Evolutionary conservation across 2,797 vertebrate species (phyloP), one percentile per base, ranked within the genome.

Genomic region (Ataeniobius toweri): DNA sequence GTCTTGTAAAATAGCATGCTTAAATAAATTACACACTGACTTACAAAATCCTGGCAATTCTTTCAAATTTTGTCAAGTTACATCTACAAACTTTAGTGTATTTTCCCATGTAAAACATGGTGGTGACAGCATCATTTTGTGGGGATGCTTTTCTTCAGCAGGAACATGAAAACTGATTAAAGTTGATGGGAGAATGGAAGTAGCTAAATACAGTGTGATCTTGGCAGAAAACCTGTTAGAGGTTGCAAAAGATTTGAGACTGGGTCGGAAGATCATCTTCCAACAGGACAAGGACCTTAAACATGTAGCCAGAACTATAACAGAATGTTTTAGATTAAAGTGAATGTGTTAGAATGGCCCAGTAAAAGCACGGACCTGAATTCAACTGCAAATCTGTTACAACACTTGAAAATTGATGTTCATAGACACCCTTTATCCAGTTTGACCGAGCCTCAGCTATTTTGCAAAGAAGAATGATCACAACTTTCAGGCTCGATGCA

Each of bases 1-100:
- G 3, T 63, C 16, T 63, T 63, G 26, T 61, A 61, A 31, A 61
- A 74, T 74, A 78, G 22, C 71, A 69, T 14, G 26, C 73, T 13
- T 36, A 36, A 63, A 63, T 20, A 16, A 63, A 18, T 3, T 3
- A 48, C 46, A 48, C 46, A 18, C 6, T 61, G 14, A 61, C 20
- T 39, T 65, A 8, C 18, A 65, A 65, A 22, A 22, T 39, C 16
- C 9, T 41, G 9, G 8, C 8, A 26, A 14, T 41, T 41, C 18
- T 67, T 41, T 41, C 1, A 0, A n/a, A 5, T 24, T 0, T 69
- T 44, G 3, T n/a, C 13, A 3, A 26, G 12, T n/a, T 26, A 26
- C 1, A 69, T n/a, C 5, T 14, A 3, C 12, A 46, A 6, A 9
- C 12, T 41, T 41, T 44, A 14, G n/a, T 46, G 12, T 44, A 68